phyloP scores from a whole-genome alignment of 2,888 invertebrate genomes.

The Ochropleura plecta region DNA sequence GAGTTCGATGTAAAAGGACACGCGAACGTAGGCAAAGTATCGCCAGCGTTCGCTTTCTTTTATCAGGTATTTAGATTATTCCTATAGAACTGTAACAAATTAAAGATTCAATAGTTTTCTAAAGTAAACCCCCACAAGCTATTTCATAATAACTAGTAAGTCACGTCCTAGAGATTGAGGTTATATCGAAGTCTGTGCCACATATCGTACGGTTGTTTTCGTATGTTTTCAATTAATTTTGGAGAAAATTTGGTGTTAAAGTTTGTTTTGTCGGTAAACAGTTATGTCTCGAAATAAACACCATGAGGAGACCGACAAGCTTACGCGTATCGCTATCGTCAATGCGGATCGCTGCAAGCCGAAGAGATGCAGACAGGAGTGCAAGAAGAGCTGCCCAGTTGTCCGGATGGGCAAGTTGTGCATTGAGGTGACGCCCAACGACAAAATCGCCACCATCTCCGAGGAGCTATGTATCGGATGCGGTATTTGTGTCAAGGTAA shows the following conservation, averaged over 20 bases:
- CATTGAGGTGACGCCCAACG: slow-evolving; percentile 98
- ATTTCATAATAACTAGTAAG: slow-evolving; percentile 56
- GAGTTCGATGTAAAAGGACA: slow-evolving; percentile 85
- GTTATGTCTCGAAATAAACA: slow-evolving; percentile 91
- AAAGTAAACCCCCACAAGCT: slow-evolving; percentile 42
- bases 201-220: slow-evolving; percentile 77
- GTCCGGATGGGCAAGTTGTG: slow-evolving; percentile 99
- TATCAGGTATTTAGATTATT: slow-evolving; percentile 80
- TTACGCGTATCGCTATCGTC: slow-evolving; percentile 99
- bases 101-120: slow-evolving; percentile 28
- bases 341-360: slow-evolving; percentile 99
- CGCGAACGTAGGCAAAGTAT: slow-evolving; percentile 88
- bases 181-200: slow-evolving; percentile 83
- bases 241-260: slow-evolving; percentile 54
- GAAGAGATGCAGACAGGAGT: slow-evolving; percentile 99
- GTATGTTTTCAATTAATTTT: slow-evolving; percentile 60
- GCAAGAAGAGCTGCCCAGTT: slow-evolving; percentile 99
- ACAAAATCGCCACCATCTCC: slow-evolving; percentile 98
- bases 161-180: slow-evolving; percentile 79
- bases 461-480: slow-evolving; percentile 99
- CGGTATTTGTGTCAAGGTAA: slow-evolving; percentile 99
- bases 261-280: slow-evolving; percentile 70
- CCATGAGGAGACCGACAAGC: slow-evolving; percentile 96
- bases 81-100: slow-evolving; percentile 39
- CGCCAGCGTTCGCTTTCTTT: slow-evolving; percentile 86